Evolutionary conservation across 2,888 invertebrate species (phyloP), one percentile per base, ranked within the genome.

Genomic region (Ophioninae sp.): DNA sequence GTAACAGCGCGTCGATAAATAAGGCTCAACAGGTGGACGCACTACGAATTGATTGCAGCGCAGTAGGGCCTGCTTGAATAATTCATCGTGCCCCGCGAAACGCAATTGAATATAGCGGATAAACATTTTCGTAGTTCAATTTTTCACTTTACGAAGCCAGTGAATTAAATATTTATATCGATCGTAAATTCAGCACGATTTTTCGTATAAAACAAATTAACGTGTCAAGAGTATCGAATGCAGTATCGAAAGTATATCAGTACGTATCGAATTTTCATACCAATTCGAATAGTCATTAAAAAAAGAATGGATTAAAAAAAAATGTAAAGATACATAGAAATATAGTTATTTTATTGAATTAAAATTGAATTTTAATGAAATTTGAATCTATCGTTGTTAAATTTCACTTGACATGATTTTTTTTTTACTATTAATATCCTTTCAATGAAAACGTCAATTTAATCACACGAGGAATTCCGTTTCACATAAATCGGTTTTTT

Each of bases 1-100:
- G 79, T 73, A 67, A 73, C 61, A 61, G 67, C 73, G n/a, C 13
- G 67, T 59, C 73, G 73, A 79, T 67, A 67, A 65, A 79, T 73
- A 59, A 73, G 73, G 39, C 20, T 73, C 79, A 79, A 79, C 79
- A 79, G 79, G 79, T 79, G 73, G 61, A 65, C 30, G 50, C 20
- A 39, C 65, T 50, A 59, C 61, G 65, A 75, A 64, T 73, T 67
- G 59, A 44, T 79, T 73, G 37, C 64, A 62, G 17, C 64, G 72
- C 41, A 68, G 67, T 20, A 70, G 59, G 57, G 23, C 7, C 50
- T 10, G 37, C 39, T 50, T 50, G 56, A 75, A 65, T 75, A 65
- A 75, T 75, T 75, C 56, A 65, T 56, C 64, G 56, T 37, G 8
- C 56, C 20, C 30, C 23, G 23, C 2, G 21, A 50, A 74, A 64